Base-by-base conservation (phyloP, 1,140 invertebrate species). In the Drosophila lini region DNA sequence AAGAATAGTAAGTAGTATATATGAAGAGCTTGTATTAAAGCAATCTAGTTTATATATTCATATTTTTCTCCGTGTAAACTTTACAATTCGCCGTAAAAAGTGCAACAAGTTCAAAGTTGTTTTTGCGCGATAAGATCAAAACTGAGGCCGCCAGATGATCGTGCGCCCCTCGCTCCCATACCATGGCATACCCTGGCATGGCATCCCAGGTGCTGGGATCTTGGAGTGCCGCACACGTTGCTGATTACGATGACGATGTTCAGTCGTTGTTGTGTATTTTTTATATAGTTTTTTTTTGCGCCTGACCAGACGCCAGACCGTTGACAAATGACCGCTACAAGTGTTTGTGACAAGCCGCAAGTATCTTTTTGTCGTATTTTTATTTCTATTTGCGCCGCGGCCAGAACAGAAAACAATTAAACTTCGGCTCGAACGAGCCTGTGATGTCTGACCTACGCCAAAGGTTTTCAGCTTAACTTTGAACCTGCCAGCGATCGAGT, bases 271-370 rank as follows among this genome's bases (percentile, higher is more conserved):
- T 36, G 60, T 53, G n/a, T 59, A 41, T 71, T 48, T 52, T 64
- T 71, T 44, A 41, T 10, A 40, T 48, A 53, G 32, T 53, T 48
- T 62, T 67, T 59, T 45, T 42, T 32, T 19, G 41, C 9, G 40
- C 15, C 47, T 73, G 64, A 45, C 64, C 78, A 75, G 63, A 70
- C 76, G 71, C 84, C 78, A 59, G 62, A 57, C 65, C 40, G 68
- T 81, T 89, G 84, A 89, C 85, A 89, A 89, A 89, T 89, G 84
- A 89, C 84, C 65, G 56, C 55, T 69, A 88, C 84, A 89, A 89
- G 81, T 90, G 84, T 89, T 89, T 89, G 80, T 85, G 84, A 89
- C 84, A 89, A 75, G 80, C 85, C 81, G 85, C 85, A 81, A 90
- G 85, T 80, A 68, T 75, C 80, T 84, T 83, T 83, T 62, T 65